Base-by-base conservation (phyloP, 2,888 invertebrate species). In the Argyresthia albistria region DNA sequence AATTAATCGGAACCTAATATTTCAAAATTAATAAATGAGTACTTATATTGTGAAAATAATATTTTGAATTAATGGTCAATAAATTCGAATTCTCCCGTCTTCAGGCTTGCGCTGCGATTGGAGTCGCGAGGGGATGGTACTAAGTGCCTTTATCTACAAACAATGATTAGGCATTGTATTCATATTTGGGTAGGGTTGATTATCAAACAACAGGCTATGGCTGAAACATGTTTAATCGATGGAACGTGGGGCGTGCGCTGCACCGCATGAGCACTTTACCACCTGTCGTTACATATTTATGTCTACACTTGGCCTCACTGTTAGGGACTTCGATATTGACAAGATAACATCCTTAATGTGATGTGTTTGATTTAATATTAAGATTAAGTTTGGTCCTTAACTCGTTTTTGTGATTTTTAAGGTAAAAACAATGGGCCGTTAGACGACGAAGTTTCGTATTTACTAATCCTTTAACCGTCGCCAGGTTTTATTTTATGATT, bases 301-400 rank as follows among this genome's bases (percentile, higher is more conserved):
- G 86, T 83, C 86, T 84, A 86, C 86, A 86, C 86, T 84, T 81
- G 81, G 78, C 81, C 80, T 81, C 86, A 84, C 86, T 86, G 86
- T 84, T 82, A 84, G 83, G 82, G 82, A 84, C 84, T 86, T 80
- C 76, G 86, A 87, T 87, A 87, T 86, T 87, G 86, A 87, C 86
- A 86, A 84, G 86, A 84, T 86, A 87, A 87, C 88, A 88, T 84
- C 87, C 87, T 86, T 88, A 88, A 88, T 88, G 87, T 88, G 88
- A 88, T 88, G 87, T 83, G 88, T 88, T 87, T 88, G 88, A 88
- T 88, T 88, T 88, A 88, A 88, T 88, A 88, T 86, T 80, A 83
- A 86, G 87, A 88, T 88, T 86, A 78, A 76, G 73, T 76, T 80
- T 74, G 76, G 80, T 67, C 70, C 42, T 66, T 70, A 66, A 70